These are phyloP conservation scores for Crocodylus rhombifer DNA, from an alignment of 2,797 vertebrate species.

Conservation along the genomic window DNA sequence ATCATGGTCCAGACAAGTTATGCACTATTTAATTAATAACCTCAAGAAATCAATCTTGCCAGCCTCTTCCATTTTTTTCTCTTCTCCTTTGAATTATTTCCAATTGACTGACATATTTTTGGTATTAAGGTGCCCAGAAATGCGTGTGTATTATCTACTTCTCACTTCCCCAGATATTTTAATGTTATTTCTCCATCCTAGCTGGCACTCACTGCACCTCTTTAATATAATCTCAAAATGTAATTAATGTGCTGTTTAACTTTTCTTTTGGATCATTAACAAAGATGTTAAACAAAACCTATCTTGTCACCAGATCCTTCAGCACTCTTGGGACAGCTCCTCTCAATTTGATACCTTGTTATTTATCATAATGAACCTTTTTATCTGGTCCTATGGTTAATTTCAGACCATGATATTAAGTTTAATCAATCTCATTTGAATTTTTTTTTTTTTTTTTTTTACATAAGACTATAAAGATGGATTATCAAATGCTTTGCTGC, in stretches of 20 bases:
- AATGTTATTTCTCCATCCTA: constrained; percentile 59
- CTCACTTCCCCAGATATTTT: constrained; percentile 43
- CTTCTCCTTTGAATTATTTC: constrained; percentile 39
- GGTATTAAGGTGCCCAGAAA: constrained; percentile 20
- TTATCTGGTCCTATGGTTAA: constrained; percentile 15
- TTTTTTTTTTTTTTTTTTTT: not conserved
- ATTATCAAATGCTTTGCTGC: not conserved
- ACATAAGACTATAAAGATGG: not conserved
- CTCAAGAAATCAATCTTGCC: constrained; percentile 30
- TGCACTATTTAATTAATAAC: constrained; percentile 33
- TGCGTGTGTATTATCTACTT: constrained; percentile 18
- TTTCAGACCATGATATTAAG: not conserved
- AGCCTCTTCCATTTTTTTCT: constrained; percentile 25
- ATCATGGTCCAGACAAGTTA: constrained; percentile 21
- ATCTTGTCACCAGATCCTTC: not conserved
- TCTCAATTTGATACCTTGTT: constrained; percentile 48
- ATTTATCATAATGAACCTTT: constrained; percentile 21
- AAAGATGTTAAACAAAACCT: constrained; percentile 64
- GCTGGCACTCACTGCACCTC: constrained; percentile 35
- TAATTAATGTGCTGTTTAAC: constrained; percentile 69
- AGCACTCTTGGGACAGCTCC: constrained; percentile 26
- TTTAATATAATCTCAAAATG: constrained; percentile 55
- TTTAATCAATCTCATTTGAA: not conserved
- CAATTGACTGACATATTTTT: constrained; percentile 30
- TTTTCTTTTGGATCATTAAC: constrained; percentile 56